A percentile compares a stretch with the other conserved stretches of the same genome.
Conservation (phyloP, 1,140 invertebrate genomes). For the Neodiprion fabricii region DNA sequence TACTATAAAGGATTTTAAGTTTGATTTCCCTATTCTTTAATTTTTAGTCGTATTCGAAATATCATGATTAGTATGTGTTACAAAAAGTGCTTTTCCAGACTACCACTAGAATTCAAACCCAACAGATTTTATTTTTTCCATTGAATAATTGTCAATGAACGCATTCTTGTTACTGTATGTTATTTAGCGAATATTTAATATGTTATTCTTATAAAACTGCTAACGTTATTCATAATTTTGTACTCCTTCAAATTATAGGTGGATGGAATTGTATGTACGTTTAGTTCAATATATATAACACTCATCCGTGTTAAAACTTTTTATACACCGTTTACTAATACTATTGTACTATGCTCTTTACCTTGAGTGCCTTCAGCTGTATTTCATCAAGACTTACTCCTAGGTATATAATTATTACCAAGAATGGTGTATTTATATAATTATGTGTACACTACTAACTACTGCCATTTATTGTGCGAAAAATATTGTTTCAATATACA, state of each 20-base stretch:
- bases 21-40: too few species aligned
- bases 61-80: too few species aligned
- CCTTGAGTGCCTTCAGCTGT: constrained; percentile 3
- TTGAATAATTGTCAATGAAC: background rate
- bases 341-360: background rate
- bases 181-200: too few species aligned
- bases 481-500: background rate
- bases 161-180: background rate
- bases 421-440: background rate
- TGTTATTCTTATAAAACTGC: too few species aligned
- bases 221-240: background rate
- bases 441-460: constrained; percentile 3
- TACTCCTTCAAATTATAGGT: background rate
- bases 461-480: constrained; percentile 1
- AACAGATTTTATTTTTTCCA: background rate
- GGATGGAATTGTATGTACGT: background rate
- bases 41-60: too few species aligned
- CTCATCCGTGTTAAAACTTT: background rate
- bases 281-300: background rate
- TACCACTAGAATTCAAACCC: background rate
- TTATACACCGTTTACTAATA: background rate
- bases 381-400: background rate
- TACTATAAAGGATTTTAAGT: too few species aligned
- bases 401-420: background rate
- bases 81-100: too few species aligned